phyloP scores from a whole-genome alignment of 2,797 vertebrate genomes.

The Steatocranus sp. region DNA sequence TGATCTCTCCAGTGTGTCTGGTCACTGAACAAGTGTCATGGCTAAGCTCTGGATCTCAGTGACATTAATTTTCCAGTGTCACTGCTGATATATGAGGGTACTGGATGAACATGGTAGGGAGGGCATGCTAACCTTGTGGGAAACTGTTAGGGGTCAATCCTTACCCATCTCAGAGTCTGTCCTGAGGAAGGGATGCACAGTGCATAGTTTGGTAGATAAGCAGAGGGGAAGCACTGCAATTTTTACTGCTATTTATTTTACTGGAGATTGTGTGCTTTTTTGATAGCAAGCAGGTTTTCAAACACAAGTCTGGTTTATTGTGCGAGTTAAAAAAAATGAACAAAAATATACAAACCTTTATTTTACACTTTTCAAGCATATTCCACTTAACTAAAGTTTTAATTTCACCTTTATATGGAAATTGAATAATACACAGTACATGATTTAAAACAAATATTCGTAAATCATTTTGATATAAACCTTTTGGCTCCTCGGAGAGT shows the following conservation, averaged over 20 bases:
- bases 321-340: neutral
- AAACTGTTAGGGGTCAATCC: slow-evolving; percentile 57
- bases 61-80: slow-evolving; percentile 72
- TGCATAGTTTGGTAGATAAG: neutral
- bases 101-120: slow-evolving; percentile 60
- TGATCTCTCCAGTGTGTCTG: slow-evolving; percentile 21
- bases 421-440: neutral
- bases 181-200: neutral
- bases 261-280: neutral
- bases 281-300: neutral
- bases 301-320: neutral
- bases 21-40: slow-evolving; percentile 19
- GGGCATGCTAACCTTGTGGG: slow-evolving; percentile 72
- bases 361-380: neutral
- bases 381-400: neutral
- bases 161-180: slow-evolving; percentile 20
- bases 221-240: neutral
- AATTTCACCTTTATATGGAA: neutral
- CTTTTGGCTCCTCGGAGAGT: slow-evolving; percentile 21
- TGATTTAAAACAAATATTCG: neutral
- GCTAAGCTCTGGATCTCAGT: slow-evolving; percentile 42
- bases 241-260: neutral
- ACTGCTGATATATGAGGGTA: slow-evolving; percentile 71
- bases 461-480: neutral
- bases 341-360: neutral